Percentiles rank a stretch among this genome's conserved stretches.
Evolutionary conservation across 2,113 vertebrate genomes (phyloP).

Genomic region (Callopanchax toddi): DNA sequence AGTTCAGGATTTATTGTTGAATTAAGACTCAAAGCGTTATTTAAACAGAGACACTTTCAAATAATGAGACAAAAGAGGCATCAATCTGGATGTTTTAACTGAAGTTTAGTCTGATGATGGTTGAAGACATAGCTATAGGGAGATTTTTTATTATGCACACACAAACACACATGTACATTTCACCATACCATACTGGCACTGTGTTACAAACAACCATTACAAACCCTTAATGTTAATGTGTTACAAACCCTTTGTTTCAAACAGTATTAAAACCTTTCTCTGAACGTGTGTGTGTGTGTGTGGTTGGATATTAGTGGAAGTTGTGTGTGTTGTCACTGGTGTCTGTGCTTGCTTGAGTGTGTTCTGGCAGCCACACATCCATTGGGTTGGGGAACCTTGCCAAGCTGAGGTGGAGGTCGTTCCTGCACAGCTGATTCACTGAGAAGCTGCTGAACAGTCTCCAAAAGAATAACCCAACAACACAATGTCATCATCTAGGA

Average conservation of each 20-base stretch:
- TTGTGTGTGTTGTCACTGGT: conserved; percentile 59
- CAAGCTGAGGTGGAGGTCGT: conserved; percentile 76
- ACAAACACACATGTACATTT: conserved; percentile 61
- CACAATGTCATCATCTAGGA: conserved; percentile 61
- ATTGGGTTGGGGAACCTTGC: conserved; percentile 66
- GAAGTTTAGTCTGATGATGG: conserved; percentile 30
- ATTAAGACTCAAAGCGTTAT: too few species aligned
- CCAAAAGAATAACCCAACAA: conserved; percentile 42
- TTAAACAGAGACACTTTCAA: too few species aligned
- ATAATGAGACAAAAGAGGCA: too few species aligned
- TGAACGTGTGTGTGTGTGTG: conserved; percentile 21
- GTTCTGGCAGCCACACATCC: conserved; percentile 67
- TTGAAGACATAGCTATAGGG: conserved; percentile 15
- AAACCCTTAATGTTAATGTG: too few species aligned
- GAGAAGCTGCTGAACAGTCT: conserved; percentile 52
- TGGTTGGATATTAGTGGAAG: conserved; percentile 25
- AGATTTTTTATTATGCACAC: conserved; percentile 24
- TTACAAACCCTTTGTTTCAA: conserved; percentile 74
- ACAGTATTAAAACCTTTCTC: conserved; percentile 70
- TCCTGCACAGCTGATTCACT: conserved; percentile 68
- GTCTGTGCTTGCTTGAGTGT: conserved; percentile 49
- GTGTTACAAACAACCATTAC: conserved; percentile 67
- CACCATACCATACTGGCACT: conserved; percentile 58
- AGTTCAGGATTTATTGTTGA: too few species aligned
- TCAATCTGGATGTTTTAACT: too few species aligned